A percentile compares a stretch with the other conserved stretches of the same genome.
These are phyloP conservation scores for Phalacrocorax pelagicus DNA, from an alignment of 2,113 vertebrate species.

Conservation along the genomic window DNA sequence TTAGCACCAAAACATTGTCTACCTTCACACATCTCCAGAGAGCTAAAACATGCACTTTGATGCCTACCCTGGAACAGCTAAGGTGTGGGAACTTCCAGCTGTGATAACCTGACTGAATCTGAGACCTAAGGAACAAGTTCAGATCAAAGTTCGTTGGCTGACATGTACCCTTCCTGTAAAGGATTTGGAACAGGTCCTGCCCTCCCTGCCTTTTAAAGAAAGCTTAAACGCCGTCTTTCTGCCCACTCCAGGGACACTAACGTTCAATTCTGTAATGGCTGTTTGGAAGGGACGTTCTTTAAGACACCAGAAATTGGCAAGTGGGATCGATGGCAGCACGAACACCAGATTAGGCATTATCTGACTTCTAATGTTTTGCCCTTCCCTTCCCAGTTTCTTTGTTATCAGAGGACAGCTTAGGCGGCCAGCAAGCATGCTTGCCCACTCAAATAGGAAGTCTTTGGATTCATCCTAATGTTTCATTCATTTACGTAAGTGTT, in stretches of 20 bases:
- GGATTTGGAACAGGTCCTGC: not conserved
- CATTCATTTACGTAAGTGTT: not conserved
- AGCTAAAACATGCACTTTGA: not conserved
- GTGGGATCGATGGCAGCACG: not conserved
- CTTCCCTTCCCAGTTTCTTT: not conserved
- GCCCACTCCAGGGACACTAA: not conserved
- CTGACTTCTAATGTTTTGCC: not conserved
- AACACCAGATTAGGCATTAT: not conserved
- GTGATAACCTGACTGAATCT: not conserved
- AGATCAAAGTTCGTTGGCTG: not conserved
- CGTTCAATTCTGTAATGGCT: not conserved
- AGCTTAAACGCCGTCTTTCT: not conserved
- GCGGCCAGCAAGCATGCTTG: not conserved
- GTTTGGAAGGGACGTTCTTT: not conserved
- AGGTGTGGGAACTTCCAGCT: not conserved
- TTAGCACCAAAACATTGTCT: not conserved
- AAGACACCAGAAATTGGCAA: not conserved
- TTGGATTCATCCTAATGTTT: not conserved
- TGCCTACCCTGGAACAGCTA: not conserved
- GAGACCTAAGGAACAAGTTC: not conserved
- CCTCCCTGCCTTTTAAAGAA: not conserved
- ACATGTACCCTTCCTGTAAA: not conserved
- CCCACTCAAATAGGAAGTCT: conserved; percentile 4
- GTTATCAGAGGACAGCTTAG: not conserved
- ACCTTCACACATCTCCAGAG: not conserved